These are phyloP conservation scores for Catharus bicknelli DNA, from an alignment of 2,113 vertebrate species.

Conservation along the genomic window DNA sequence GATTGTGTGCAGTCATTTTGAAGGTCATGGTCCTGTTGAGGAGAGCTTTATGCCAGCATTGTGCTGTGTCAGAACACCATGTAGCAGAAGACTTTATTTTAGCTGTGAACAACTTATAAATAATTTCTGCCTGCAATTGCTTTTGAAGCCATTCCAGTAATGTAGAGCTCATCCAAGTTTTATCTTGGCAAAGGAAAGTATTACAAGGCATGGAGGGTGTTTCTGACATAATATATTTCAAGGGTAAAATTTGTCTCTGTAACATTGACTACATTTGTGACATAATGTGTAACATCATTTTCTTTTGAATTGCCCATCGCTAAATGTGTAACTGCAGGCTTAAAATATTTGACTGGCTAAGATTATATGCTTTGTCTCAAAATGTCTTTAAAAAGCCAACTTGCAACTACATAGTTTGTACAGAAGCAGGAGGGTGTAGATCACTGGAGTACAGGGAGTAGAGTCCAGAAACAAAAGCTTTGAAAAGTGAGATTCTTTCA, in stretches of 20 bases:
- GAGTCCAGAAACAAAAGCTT: neutral
- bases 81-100: conserved; percentile 61
- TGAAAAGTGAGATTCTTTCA: neutral
- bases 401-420: neutral
- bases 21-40: neutral
- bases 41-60: neutral
- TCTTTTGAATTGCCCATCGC: neutral
- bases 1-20: neutral
- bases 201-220: neutral
- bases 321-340: neutral
- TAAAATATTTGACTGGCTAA: neutral
- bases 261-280: neutral
- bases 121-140: conserved; percentile 54
- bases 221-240: conserved; percentile 29
- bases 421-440: neutral
- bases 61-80: neutral
- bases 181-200: conserved; percentile 39
- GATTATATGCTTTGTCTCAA: neutral
- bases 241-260: neutral
- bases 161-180: conserved; percentile 34
- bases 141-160: conserved; percentile 64
- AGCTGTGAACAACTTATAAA: conserved; percentile 49
- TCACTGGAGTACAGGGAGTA: neutral
- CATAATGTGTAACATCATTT: neutral
- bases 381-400: neutral